Evolutionary conservation across 2,797 vertebrate species (phyloP), one percentile per base, ranked within the genome.

Genomic region (Pipistrellus pipistrellus): DNA sequence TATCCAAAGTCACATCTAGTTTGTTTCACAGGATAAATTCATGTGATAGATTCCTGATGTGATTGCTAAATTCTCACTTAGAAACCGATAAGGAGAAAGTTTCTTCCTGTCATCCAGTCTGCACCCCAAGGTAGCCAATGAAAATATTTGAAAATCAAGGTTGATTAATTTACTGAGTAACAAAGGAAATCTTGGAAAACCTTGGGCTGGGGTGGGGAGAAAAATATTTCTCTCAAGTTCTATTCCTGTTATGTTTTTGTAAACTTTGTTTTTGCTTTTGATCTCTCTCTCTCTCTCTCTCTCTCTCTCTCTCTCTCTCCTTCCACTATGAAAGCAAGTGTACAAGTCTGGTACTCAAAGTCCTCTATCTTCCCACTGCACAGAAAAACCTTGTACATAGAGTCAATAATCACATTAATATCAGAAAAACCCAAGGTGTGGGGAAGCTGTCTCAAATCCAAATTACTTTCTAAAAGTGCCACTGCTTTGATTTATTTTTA

Each of bases 1-100:
- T 94, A 80, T 25, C 32, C 80, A 59, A 95, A 92, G 46, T 84
- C 66, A 32, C 35, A 89, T 77, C 13, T 32, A 75, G 69, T 68
- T 86, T 85, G 41, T 41, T 21, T 32, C 23, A n/a, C 5, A 23
- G 35, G 46, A 81, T 78, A 20, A 94, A 82, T 64, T 88, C 44
- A 84, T 72, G 6, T 35, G 88, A 53, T 21, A 82, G 32, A 84
- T 89, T 86, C 20, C 57, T 87, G 13, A 81, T 57, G 0, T 68
- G 20, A 77, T 84, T 76, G 11, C 6, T 83, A n/a, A 76, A 20
- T 20, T 85, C 9, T 81, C 46, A 62, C 48, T 82, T 53, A 57
- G 21, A 44, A 1, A 80, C 5, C 2, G 30, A 13, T n/a, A 48
- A 78, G 23, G 35, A 81, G 4, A 48, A 64, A 62, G 4, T 48